Conservation (phyloP, 2,797 vertebrate genomes). For the Telmatherina bonti region DNA sequence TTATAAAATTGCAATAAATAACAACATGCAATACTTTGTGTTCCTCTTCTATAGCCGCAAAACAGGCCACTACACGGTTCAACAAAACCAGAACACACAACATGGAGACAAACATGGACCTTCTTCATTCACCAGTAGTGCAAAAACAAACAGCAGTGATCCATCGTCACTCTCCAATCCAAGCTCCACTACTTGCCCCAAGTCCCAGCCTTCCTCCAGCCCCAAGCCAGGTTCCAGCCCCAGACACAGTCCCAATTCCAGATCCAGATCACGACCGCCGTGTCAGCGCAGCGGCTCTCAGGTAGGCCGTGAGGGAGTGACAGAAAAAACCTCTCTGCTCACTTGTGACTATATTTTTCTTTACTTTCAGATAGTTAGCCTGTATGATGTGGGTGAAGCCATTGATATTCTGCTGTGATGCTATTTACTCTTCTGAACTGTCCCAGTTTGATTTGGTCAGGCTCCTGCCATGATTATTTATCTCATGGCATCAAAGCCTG, state of each 20-base stretch:
- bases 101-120: slow-evolving; percentile 39
- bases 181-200: neutral
- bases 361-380: neutral
- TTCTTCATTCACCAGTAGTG: neutral
- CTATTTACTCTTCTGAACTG: neutral
- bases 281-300: slow-evolving; percentile 88
- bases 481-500: slow-evolving; percentile 11
- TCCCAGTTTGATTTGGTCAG: neutral
- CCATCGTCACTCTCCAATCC: neutral
- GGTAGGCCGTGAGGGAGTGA: slow-evolving; percentile 41
- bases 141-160: slow-evolving; percentile 30
- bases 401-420: neutral
- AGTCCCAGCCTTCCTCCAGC: slow-evolving; percentile 41
- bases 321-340: too few species aligned
- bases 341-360: too few species aligned
- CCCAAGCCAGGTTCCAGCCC: slow-evolving; percentile 54
- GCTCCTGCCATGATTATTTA: neutral
- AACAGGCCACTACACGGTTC: slow-evolving; percentile 88
- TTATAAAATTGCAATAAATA: too few species aligned
- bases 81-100: slow-evolving; percentile 58
- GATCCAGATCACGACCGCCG: slow-evolving; percentile 42
- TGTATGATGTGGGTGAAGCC: neutral
- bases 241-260: slow-evolving; percentile 55
- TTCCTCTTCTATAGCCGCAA: slow-evolving; percentile 77
- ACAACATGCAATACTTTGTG: neutral